Percentiles rank a stretch among this genome's conserved stretches.
Evolutionary conservation across 2,113 vertebrate genomes (phyloP).

Genomic region (Lycaon pictus): DNA sequence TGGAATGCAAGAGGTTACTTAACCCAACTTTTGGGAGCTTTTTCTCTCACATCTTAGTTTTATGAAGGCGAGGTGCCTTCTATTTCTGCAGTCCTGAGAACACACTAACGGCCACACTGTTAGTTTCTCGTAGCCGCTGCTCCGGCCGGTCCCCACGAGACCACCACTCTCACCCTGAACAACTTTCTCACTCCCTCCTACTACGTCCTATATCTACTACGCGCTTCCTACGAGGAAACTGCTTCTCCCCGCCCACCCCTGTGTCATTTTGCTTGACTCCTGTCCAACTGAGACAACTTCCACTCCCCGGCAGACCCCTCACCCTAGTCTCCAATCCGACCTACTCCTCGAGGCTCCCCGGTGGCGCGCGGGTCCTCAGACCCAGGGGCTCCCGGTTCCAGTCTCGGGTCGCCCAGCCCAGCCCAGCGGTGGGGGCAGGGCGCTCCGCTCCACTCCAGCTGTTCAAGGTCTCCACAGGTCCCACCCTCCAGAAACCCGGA

Average conservation of each 20-base stretch:
- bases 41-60: neutral
- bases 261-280: constrained; percentile 15
- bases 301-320: neutral
- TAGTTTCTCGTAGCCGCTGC: neutral
- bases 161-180: neutral
- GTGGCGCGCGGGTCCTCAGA: neutral
- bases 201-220: neutral
- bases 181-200: neutral
- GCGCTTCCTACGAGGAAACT: constrained; percentile 58
- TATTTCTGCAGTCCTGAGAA: neutral
- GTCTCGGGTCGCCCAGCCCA: constrained; percentile 5
- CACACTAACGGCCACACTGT: neutral
- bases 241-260: constrained; percentile 20
- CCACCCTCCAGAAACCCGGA: neutral
- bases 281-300: constrained; percentile 14
- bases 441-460: neutral
- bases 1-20: constrained; percentile 23
- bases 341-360: neutral
- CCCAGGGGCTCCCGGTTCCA: constrained; percentile 52
- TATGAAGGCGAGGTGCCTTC: constrained; percentile 29
- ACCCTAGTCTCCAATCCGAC: neutral
- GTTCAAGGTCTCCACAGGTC: constrained; percentile 25
- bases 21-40: neutral
- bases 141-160: constrained; percentile 11
- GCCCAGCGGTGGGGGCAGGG: neutral